Base-by-base conservation (phyloP, 64 coral and sea anemone genomes). In the Stichodactyla helianthus region DNA sequence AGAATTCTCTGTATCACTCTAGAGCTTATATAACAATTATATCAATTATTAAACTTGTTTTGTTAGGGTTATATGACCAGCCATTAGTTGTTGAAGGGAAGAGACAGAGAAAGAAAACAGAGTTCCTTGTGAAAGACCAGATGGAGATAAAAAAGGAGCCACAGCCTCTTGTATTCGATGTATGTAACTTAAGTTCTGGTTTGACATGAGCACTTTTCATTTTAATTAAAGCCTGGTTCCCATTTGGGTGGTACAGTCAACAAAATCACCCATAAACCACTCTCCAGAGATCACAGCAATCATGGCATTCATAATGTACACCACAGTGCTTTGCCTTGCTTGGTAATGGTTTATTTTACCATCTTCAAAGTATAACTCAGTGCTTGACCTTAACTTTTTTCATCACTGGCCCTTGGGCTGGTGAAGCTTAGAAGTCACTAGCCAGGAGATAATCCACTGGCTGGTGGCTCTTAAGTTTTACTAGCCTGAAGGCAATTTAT, bases 1-100 rank as follows among this genome's bases (percentile, higher is more conserved):
- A 44, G 35, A 44, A 2, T 44, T 44, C 18, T 60, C 18, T 13
- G 59, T 17, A 60, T 13, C 10, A 13, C 10, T 10, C 15, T 60
- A 18, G 13, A 60, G 18, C 18, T 60, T 17, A 17, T 60, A 5
- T 60, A 15, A 4, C 18, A 4, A 17, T 15, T 18, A 3, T 63
- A 63, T 63, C 19, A 7, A 7, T 58, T 10, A 50, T 61, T 18
- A 22, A 54, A 61, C 52, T 35, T 86, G 15, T 54, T 82, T 82
- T 54, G 56, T 16, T 25, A 96, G 94, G 94, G 50, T 87, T 96
- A 77, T 96, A 85, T 90, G 94, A 96, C 85, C 90, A 96, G 81
- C 94, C 94, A 78, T 76, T 89, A 82, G 91, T 96, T 5, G 52
- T 96, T 58, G 94, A 96, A 78, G 94, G 94, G 50, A 96, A 96